phyloP scores from a whole-genome alignment of 2,797 vertebrate genomes.

The Emydoidea blandingii region DNA sequence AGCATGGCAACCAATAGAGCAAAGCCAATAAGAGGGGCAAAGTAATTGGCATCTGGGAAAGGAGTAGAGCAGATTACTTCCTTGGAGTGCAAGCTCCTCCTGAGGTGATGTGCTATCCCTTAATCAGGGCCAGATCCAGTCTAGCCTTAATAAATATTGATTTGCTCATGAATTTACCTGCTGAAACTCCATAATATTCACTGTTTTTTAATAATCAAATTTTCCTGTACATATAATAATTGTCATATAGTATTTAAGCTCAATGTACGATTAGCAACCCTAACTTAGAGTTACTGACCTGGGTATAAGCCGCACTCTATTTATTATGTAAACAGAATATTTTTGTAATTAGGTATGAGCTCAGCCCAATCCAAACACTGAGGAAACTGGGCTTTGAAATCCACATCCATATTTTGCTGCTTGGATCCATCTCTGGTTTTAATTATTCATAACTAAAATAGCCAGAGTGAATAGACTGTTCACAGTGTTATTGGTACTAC shows the following conservation, averaged over 20 bases:
- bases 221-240: not conserved
- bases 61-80: not conserved
- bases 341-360: not conserved
- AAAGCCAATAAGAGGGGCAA: not conserved
- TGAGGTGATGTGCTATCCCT: slow-evolving; percentile 38
- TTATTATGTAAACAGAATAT: not conserved
- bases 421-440: not conserved
- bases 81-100: slow-evolving; percentile 12
- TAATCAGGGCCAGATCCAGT: slow-evolving; percentile 65
- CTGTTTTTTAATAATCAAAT: not conserved
- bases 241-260: not conserved
- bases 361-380: not conserved
- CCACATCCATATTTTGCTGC: not conserved
- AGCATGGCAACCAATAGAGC: not conserved
- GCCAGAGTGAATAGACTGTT: not conserved
- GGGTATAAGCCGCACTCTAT: not conserved
- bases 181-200: not conserved
- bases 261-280: not conserved
- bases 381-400: not conserved
- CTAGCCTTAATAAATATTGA: slow-evolving; percentile 52
- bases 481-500: not conserved
- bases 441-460: not conserved
- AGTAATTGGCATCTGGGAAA: slow-evolving; percentile 46
- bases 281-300: not conserved
- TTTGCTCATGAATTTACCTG: not conserved